Evolutionary conservation across 92 coral and sea anemone genomes (phyloP), one percentile per base, ranked within the genome.

Genomic region (Meandrina meandrites): DNA sequence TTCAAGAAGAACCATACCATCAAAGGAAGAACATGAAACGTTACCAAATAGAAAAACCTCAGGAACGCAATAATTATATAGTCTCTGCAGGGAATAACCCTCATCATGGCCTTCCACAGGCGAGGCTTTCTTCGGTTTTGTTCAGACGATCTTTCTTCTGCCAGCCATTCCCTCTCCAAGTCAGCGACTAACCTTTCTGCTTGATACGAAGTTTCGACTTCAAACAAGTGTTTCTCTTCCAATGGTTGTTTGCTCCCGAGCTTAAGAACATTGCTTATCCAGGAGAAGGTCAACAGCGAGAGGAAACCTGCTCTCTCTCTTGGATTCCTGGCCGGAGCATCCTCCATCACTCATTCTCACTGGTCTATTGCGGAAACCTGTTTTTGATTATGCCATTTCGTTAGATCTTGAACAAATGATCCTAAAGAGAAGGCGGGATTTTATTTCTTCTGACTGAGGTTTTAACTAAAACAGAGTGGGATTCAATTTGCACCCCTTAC

Each of bases 21-120:
- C 88, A 86, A 30, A 21, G 67, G 88, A 15, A 69, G 18, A 31
- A 40, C 32, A 15, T 47, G 24, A 8, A 62, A n/a, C 31, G 67
- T 3, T 9, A 86, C 27, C 0, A 67, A 27, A 36, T 64, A 86
- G 22, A 19, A 47, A 0, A 31, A 3, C 13, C 88, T 48, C 3
- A 45, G 50, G 10, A 48, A 19, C 34, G 51, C 54, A 24, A 86
- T 2, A 67, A 17, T 37, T 62, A 47, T 7, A 24, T 86, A 86
- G 19, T 77, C 82, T 45, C 83, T 77, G 83, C 36, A 11, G 58
- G 88, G 18, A 86, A 86, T 77, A n/a, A 45, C 31, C 42, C 53
- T 77, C 69, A 86, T 64, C 82, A 79, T 51, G 78, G 88, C 88
- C 70, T 66, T 76, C 88, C 88, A 86, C 21, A 86, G 68, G 31